phyloP scores from a whole-genome alignment of 2,888 invertebrate species.

The Cybosia mesomella region DNA sequence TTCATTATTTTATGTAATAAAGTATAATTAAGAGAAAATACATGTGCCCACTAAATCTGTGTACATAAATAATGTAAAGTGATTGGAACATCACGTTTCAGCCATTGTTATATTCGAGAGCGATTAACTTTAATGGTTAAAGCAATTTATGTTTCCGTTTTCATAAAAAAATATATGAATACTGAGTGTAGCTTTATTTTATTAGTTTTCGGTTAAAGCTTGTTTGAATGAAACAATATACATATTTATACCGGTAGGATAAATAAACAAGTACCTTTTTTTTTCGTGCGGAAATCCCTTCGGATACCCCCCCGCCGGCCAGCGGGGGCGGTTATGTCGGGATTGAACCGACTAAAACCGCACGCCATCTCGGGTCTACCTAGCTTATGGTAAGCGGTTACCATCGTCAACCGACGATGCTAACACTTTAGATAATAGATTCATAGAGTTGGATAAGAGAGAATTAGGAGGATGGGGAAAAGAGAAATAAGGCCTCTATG shows the following conservation, averaged over 20 bases:
- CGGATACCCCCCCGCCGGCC: no score
- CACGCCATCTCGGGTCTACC: no score
- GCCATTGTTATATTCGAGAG: slow-evolving; percentile 39
- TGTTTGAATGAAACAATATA: neutral
- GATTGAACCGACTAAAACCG: no score
- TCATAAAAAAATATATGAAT: slow-evolving; percentile 30
- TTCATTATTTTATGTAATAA: neutral
- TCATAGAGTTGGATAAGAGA: no score
- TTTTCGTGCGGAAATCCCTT: no score
- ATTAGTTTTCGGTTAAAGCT: neutral
- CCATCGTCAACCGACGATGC: neutral
- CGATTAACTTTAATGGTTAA: slow-evolving; percentile 47
- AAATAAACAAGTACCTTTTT: no score
- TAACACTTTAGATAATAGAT: neutral
- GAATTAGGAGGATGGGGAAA: neutral
- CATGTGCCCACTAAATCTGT: neutral
- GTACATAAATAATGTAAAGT: slow-evolving; percentile 17
- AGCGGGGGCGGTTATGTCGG: no score
- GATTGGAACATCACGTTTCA: slow-evolving; percentile 38
- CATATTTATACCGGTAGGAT: neutral
- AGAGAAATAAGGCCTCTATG: no score
- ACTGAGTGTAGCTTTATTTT: neutral
- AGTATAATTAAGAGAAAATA: neutral
- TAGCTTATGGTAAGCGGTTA: neutral
- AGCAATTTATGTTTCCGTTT: slow-evolving; percentile 36